A percentile compares a stretch with the other conserved stretches of the same genome.
Evolutionary conservation across 2,113 vertebrate species (phyloP).

Genomic region (Lota lota): DNA sequence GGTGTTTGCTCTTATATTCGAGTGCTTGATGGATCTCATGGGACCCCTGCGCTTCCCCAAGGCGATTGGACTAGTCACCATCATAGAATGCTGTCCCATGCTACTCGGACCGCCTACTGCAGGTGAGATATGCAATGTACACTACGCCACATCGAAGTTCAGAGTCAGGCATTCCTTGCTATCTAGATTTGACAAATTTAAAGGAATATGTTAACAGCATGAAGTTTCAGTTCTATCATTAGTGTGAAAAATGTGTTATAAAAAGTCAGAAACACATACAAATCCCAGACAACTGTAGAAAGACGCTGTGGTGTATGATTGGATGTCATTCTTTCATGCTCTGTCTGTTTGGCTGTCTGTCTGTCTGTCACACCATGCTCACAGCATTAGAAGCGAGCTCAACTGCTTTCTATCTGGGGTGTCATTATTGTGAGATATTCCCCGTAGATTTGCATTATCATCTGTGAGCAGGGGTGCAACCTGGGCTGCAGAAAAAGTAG

Average conservation of each 20-base stretch:
- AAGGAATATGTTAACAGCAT: too few relatives aligned
- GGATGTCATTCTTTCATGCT: background rate
- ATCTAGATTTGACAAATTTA: background rate
- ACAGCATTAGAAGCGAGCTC: slow-evolving; percentile 25
- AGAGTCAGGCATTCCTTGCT: background rate
- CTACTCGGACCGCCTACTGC: slow-evolving; percentile 80
- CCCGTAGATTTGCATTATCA: slow-evolving; percentile 56
- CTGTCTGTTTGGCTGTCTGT: background rate
- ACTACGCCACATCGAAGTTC: background rate
- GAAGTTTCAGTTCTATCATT: too few relatives aligned
- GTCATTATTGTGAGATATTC: slow-evolving; percentile 54
- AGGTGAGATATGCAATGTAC: slow-evolving; percentile 66
- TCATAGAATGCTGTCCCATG: slow-evolving; percentile 78
- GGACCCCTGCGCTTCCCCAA: slow-evolving; percentile 75
- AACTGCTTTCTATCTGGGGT: slow-evolving; percentile 35
- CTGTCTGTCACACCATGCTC: slow-evolving; percentile 5
- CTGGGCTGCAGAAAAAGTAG: slow-evolving; percentile 32
- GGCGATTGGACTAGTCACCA: slow-evolving; percentile 78
- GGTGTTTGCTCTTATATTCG: slow-evolving; percentile 80
- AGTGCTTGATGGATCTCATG: slow-evolving; percentile 81
- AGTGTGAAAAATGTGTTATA: too few relatives aligned
- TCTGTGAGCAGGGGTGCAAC: slow-evolving; percentile 30
- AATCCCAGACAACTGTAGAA: too few relatives aligned
- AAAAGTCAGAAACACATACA: too few relatives aligned
- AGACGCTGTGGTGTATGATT: too few relatives aligned